Percentiles rank a stretch among this genome's conserved stretches.
phyloP scores from a whole-genome alignment of 1,140 invertebrate genomes.

The Lepidurus apus region DNA sequence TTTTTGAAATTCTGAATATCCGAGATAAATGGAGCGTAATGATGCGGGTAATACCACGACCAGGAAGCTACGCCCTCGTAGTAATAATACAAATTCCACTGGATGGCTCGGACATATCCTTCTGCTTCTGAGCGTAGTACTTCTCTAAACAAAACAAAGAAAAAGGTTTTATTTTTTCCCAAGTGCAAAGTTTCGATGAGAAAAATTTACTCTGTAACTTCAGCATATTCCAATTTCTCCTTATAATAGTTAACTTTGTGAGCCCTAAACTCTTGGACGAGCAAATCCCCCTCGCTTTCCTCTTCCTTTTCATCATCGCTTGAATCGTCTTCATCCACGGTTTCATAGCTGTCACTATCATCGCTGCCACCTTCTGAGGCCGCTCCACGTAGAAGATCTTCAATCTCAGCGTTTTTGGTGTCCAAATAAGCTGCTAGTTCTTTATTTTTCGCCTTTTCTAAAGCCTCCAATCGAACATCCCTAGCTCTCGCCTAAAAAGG shows the following conservation, averaged over 20 bases:
- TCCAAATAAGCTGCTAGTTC: conserved; percentile 34
- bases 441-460: conserved; percentile 40
- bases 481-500: conserved; percentile 57
- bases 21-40: conserved; percentile 93
- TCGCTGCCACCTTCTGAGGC: conserved; percentile 35
- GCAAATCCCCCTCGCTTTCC: conserved; percentile 41
- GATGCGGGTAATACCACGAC: conserved; percentile 96
- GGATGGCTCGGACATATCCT: conserved; percentile 84
- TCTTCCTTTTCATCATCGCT: conserved; percentile 55
- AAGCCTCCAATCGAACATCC: conserved; percentile 41
- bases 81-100: conserved; percentile 96
- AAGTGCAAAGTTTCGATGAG: conserved; percentile 22
- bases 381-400: conserved; percentile 32
- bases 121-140: conserved; percentile 72
- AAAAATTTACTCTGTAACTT: conserved; percentile 51
- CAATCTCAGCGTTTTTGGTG: conserved; percentile 36
- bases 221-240: conserved; percentile 74
- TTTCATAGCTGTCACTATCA: conserved; percentile 39
- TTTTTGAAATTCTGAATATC: conserved; percentile 75
- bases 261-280: conserved; percentile 66
- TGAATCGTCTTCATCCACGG: conserved; percentile 39
- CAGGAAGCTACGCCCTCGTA: conserved; percentile 93
- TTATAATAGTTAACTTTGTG: conserved; percentile 89
- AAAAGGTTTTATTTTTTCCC: neutral
- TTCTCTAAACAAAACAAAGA: conserved; percentile 52